phyloP scores from a whole-genome alignment of 1,140 invertebrate genomes.

The Telenomus remus region DNA sequence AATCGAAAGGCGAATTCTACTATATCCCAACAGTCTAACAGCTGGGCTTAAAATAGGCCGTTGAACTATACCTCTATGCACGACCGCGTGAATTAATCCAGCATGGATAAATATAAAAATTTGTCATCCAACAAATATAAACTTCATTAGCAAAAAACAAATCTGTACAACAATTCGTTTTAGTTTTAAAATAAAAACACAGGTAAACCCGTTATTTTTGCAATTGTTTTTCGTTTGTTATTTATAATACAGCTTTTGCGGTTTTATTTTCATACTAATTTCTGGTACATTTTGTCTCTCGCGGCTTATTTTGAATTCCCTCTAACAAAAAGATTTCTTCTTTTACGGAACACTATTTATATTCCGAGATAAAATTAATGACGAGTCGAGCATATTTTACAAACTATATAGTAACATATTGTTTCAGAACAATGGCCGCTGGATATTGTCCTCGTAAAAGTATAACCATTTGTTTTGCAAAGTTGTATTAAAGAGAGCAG shows the following conservation, averaged over 20 bases:
- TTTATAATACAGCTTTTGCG: no score
- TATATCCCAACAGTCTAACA: slow-evolving; percentile 16
- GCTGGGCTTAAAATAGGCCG: slow-evolving; percentile 18
- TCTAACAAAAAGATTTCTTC: no score
- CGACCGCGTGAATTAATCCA: background rate
- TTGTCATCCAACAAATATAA: no score
- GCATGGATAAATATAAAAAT: no score
- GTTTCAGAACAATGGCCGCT: slow-evolving; percentile 13
- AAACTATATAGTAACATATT: slow-evolving; percentile 14
- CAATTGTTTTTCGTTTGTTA: no score
- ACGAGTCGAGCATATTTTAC: slow-evolving; percentile 7
- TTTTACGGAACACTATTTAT: background rate
- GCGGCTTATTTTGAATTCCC: no score
- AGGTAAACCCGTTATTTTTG: no score
- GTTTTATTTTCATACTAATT: no score
- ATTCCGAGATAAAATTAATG: slow-evolving; percentile 6
- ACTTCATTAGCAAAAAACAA: no score
- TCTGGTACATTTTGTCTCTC: no score
- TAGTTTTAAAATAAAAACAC: no score
- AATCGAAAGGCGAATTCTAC: slow-evolving; percentile 19
- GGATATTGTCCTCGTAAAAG: slow-evolving; percentile 31
- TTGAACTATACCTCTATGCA: slow-evolving; percentile 7
- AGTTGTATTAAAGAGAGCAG: slow-evolving; percentile 20
- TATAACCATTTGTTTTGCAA: slow-evolving; percentile 33
- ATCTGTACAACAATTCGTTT: no score